Evolutionary conservation across 2,797 vertebrate species (phyloP).

Genomic region (Rhinatrema bivittatum): DNA sequence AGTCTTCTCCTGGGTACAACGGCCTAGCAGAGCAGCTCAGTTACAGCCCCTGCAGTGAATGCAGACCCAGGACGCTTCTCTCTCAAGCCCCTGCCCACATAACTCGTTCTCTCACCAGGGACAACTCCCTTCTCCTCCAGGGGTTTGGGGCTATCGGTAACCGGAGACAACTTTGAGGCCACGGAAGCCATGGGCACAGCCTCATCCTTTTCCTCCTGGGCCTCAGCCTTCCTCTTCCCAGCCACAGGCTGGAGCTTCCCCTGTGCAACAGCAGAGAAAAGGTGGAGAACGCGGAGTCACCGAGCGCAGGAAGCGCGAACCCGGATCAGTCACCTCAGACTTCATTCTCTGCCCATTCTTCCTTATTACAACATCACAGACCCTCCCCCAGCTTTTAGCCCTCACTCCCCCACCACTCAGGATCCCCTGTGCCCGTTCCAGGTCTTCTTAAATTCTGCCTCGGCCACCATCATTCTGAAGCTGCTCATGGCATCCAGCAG

Average conservation of each 20-base stretch:
- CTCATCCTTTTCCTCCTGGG: slow-evolving; percentile 68
- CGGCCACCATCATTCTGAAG: no score
- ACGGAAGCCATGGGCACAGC: slow-evolving; percentile 13
- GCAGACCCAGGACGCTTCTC: background rate
- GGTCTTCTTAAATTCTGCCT: no score
- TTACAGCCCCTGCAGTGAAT: background rate
- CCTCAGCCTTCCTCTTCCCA: slow-evolving; percentile 87
- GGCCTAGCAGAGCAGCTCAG: background rate
- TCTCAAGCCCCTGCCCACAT: no score
- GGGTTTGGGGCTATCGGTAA: slow-evolving; percentile 46
- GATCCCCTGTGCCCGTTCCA: no score
- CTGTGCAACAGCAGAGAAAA: slow-evolving; percentile 39
- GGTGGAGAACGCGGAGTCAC: no score
- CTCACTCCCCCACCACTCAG: no score
- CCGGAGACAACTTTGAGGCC: slow-evolving; percentile 46
- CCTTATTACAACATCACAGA: no score
- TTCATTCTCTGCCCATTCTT: no score
- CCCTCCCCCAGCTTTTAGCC: no score
- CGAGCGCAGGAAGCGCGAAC: background rate
- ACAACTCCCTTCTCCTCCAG: slow-evolving; percentile 53
- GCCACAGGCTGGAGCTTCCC: slow-evolving; percentile 67
- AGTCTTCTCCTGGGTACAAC: no score
- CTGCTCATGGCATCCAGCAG: no score
- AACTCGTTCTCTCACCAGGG: slow-evolving; percentile 39
- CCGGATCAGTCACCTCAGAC: no score